Evolutionary conservation across 2,797 vertebrate genomes (phyloP).

Genomic region (Falco peregrinus): DNA sequence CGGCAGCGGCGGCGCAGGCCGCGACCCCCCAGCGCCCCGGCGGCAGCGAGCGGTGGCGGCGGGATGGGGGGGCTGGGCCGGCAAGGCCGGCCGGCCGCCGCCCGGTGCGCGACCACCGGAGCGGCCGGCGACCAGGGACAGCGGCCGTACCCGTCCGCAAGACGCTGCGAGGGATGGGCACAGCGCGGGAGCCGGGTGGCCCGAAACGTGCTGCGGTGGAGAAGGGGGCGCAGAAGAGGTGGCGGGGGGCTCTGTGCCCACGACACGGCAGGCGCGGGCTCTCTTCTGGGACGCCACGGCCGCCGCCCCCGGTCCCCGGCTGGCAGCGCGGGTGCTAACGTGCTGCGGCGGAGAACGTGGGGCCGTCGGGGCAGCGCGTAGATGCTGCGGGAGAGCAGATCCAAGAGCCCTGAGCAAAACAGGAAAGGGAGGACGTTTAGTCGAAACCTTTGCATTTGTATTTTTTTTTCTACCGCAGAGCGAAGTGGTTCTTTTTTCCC

Average conservation of each 20-base stretch:
- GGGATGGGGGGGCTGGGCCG: neutral
- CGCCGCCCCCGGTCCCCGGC: neutral
- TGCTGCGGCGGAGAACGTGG: too few species aligned
- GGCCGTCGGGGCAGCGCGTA: neutral
- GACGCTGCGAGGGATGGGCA: neutral
- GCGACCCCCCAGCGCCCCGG: too few species aligned
- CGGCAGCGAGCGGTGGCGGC: too few species aligned
- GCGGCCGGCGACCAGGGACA: neutral
- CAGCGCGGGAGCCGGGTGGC: too few species aligned
- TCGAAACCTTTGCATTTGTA: neutral
- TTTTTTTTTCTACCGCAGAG: neutral
- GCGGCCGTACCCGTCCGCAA: neutral
- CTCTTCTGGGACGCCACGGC: too few species aligned
- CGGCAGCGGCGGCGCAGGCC: too few species aligned
- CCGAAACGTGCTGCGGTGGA: too few species aligned
- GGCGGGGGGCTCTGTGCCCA: too few species aligned
- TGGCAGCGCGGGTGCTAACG: too few species aligned
- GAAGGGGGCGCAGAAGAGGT: too few species aligned
- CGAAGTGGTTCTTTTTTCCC: neutral
- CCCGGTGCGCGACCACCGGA: neutral
- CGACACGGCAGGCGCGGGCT: too few species aligned
- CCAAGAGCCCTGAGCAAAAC: neutral
- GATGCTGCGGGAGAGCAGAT: neutral
- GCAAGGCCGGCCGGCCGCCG: neutral
- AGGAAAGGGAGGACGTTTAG: conserved; percentile 13